Conservation (phyloP, 1,140 invertebrate genomes). For the Drosophila sechellia region DNA sequence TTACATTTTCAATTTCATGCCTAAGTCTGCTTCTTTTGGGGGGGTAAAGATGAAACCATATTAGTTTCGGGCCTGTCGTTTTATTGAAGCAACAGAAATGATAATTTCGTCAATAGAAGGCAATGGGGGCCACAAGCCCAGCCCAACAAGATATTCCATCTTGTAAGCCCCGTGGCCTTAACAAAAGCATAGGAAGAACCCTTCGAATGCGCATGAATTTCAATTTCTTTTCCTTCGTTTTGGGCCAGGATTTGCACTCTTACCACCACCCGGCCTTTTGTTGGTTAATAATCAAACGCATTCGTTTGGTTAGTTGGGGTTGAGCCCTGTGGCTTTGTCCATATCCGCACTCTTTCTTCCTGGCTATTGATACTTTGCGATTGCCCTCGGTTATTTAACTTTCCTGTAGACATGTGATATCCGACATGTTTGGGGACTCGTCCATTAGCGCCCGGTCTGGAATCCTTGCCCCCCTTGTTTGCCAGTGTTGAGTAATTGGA, state of each 20-base stretch:
- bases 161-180: slow-evolving; percentile 29
- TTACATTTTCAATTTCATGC: slow-evolving; percentile 66
- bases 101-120: slow-evolving; percentile 77
- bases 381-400: slow-evolving; percentile 79
- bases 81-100: slow-evolving; percentile 81
- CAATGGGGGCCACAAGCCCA: slow-evolving; percentile 1
- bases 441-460: slow-evolving; percentile 61
- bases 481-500: slow-evolving; percentile 82
- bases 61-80: slow-evolving; percentile 79
- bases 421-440: slow-evolving; percentile 25
- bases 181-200: slow-evolving; percentile 11
- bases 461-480: slow-evolving; percentile 55
- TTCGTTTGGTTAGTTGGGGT: slow-evolving; percentile 47
- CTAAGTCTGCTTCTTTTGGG: slow-evolving; percentile 59
- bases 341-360: background rate
- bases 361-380: slow-evolving; percentile 68
- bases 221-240: slow-evolving; percentile 52
- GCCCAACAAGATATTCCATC: slow-evolving; percentile 28
- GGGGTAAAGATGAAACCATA: slow-evolving; percentile 41
- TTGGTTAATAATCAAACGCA: slow-evolving; percentile 75
- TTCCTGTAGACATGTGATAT: slow-evolving; percentile 73
- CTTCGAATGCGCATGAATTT: slow-evolving; percentile 72
- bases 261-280: slow-evolving; percentile 16
- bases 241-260: slow-evolving; percentile 59
- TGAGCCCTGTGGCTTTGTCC: slow-evolving; percentile 40